Percentiles rank a stretch among this genome's conserved stretches.
phyloP scores from a whole-genome alignment of 2,113 vertebrate species.

The Anthoscopus minutus region DNA sequence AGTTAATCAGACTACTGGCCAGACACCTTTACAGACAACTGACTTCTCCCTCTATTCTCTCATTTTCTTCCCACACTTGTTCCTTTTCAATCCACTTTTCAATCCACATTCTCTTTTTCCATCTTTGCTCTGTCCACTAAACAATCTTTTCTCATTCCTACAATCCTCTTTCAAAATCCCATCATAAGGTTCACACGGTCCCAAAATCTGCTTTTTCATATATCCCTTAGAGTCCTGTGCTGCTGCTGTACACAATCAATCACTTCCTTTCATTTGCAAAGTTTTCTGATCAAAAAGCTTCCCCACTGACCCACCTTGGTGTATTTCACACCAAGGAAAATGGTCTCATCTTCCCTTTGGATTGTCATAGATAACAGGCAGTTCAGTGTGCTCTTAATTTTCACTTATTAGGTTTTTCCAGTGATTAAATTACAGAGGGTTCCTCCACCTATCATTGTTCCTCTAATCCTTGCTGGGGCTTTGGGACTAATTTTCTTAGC shows the following conservation, averaged over 20 bases:
- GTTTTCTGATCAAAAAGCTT: not conserved
- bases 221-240: not conserved
- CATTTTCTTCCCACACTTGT: accelerated
- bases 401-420: not conserved
- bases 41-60: not conserved
- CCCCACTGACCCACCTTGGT: not conserved
- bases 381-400: not conserved
- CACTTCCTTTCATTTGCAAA: not conserved
- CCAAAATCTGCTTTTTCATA: not conserved
- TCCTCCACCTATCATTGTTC: not conserved
- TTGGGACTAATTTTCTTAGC: not conserved
- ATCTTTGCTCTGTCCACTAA: not conserved
- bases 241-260: not conserved
- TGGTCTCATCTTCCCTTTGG: not conserved
- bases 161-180: not conserved
- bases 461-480: not conserved
- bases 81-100: not conserved
- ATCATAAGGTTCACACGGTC: not conserved
- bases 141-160: not conserved
- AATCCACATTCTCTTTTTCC: not conserved
- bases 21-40: not conserved
- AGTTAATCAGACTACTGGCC: not conserved
- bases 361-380: not conserved
- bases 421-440: not conserved
- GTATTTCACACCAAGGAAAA: not conserved